Base-by-base conservation (phyloP, 2,113 vertebrate genomes). In the Benitochromis conjunctus region DNA sequence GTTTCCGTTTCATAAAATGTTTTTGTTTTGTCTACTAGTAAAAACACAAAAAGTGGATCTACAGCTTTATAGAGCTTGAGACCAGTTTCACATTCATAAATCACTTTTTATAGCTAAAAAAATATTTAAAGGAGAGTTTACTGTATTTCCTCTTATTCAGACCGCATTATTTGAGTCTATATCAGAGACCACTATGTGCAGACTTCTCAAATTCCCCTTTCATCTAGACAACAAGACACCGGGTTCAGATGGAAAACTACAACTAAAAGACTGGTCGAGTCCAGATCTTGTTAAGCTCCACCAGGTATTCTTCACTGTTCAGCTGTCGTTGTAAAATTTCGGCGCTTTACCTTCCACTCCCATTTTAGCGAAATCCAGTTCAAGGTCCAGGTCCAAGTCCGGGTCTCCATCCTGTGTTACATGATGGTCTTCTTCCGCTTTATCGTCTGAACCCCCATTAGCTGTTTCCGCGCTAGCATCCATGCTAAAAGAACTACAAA, bases 401-500 rank as follows among this genome's bases (percentile, higher is more conserved):
- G 26, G 55, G 4, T 79, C 24, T 7, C 48, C 43, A 24, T 79
- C 79, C 62, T n/a, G 24, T 0, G 9, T 36, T 4, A 55, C 8
- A n/a, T 2, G 9, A 2, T 31, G 16, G 7, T 8, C 10, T 29
- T 29, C 66, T 8, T 76, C 77, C 41, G 66, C 14, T 71, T 2
- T 48, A 7, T 58, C 86, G 8, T 38, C 82, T 6, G 38, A 4
- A 1, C 1, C 5, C 10, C 64, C 4, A n/a, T 21, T 62, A 12
- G 36, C 41, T 0, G 46, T 46, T 4, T 51, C 53, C 18, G 2
- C 29, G 82, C 54, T 88, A 88, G 87, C 92, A 2, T 88, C 85
- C 91, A 93, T 91, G 89, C 85, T 92, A 82, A 79, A 60, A 16
- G n/a, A 57, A 36, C 24, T 29, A 80, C 48, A 54, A 7, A 21